Evolutionary conservation across 2,888 invertebrate genomes (phyloP).

Genomic region (Aphelenchoides bicaudatus): DNA sequence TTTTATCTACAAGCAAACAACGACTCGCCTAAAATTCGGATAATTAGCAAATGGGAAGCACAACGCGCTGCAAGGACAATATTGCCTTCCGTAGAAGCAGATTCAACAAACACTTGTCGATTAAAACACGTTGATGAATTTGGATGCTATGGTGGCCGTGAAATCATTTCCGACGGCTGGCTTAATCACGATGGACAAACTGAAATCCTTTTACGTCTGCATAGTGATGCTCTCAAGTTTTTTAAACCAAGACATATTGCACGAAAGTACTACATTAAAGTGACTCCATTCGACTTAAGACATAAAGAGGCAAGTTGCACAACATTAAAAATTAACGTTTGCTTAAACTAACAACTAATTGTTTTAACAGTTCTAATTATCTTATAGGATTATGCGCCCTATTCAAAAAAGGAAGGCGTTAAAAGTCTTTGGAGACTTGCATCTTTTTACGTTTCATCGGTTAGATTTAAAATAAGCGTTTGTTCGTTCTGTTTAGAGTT

Average conservation of each 20-base stretch:
- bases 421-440: slow-evolving; percentile 18
- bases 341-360: too few species aligned
- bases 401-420: background rate
- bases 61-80: slow-evolving; percentile 26
- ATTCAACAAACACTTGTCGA: too few species aligned
- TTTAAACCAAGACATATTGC: slow-evolving; percentile 44
- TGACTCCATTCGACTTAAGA: slow-evolving; percentile 53
- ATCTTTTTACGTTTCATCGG: slow-evolving; percentile 6
- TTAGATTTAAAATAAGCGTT: too few species aligned
- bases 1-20: slow-evolving; percentile 39
- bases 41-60: slow-evolving; percentile 35
- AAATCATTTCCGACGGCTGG: slow-evolving; percentile 51
- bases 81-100: slow-evolving; percentile 31
- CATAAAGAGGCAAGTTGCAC: slow-evolving; percentile 37
- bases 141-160: slow-evolving; percentile 41
- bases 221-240: slow-evolving; percentile 56
- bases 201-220: slow-evolving; percentile 46
- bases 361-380: too few species aligned
- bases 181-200: slow-evolving; percentile 43
- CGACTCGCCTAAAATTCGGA: slow-evolving; percentile 25
- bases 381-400: slow-evolving; percentile 16
- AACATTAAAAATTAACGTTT: background rate
- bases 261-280: slow-evolving; percentile 43
- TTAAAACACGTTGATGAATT: background rate
- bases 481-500: too few species aligned